phyloP scores from a whole-genome alignment of 2,888 invertebrate genomes.

The Cancer borealis region DNA sequence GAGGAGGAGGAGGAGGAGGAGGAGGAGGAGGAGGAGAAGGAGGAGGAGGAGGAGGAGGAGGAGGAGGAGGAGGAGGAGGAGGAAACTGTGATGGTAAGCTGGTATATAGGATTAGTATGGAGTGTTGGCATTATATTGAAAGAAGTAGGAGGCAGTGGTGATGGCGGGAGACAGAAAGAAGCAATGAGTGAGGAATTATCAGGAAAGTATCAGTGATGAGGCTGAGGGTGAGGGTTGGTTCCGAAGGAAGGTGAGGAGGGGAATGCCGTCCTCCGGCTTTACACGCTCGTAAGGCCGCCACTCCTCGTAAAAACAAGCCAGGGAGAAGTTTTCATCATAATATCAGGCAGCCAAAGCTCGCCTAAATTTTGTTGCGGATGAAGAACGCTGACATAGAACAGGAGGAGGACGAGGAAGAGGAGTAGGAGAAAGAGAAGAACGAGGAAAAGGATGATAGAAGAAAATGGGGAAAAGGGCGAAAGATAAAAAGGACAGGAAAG shows the following conservation, averaged over 20 bases:
- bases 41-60: background rate
- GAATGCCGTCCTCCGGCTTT: background rate
- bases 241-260: background rate
- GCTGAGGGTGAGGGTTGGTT: conserved; percentile 13
- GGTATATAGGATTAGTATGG: background rate
- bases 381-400: background rate
- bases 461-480: background rate
- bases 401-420: background rate
- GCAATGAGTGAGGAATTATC: conserved; percentile 21
- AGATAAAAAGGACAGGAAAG: background rate
- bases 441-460: background rate
- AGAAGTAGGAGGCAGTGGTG: background rate
- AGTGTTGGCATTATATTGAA: background rate
- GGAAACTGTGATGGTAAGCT: background rate
- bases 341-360: conserved; percentile 31
- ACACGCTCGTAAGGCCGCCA: conserved; percentile 27
- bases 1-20: background rate
- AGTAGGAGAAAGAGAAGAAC: background rate
- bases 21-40: background rate
- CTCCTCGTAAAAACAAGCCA: conserved; percentile 35
- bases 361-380: conserved; percentile 31
- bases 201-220: conserved; percentile 21
- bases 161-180: background rate
- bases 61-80: background rate
- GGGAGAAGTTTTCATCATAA: conserved; percentile 45